Percentiles rank a stretch among this genome's conserved stretches.
Evolutionary conservation across 2,797 vertebrate genomes (phyloP).

Genomic region (Heterohyrax brucei): DNA sequence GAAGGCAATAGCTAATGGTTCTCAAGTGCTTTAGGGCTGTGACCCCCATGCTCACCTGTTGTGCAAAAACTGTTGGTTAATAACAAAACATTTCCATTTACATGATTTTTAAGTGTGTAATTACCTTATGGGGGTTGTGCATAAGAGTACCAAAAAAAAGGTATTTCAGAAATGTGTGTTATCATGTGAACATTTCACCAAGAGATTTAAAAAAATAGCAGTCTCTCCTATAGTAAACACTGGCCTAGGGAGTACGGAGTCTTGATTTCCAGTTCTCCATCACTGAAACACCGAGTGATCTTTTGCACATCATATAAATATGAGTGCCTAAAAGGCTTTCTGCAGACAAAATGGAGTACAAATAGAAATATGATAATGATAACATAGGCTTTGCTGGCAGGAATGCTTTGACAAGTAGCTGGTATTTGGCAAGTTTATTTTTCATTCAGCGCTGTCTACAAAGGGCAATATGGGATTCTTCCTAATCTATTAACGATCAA

Average conservation of each 20-base stretch:
- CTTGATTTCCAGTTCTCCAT: slow-evolving; percentile 32
- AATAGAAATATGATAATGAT: slow-evolving; percentile 52
- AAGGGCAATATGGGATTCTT: slow-evolving; percentile 23
- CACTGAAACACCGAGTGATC: slow-evolving; percentile 1
- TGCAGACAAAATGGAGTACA: slow-evolving; percentile 4
- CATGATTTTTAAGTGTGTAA: neutral
- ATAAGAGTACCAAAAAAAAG: slow-evolving; percentile 38
- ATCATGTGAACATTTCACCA: slow-evolving; percentile 4
- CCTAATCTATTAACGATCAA: slow-evolving; percentile 68
- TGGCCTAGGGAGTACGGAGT: neutral
- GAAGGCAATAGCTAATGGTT: neutral
- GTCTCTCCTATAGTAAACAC: neutral
- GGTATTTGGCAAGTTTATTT: slow-evolving; percentile 64
- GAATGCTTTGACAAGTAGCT: slow-evolving; percentile 58
- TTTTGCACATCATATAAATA: neutral
- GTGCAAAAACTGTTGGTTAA: slow-evolving; percentile 10
- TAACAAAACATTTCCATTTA: slow-evolving; percentile 14
- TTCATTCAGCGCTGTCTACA: slow-evolving; percentile 62
- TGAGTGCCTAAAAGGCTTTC: slow-evolving; percentile 41
- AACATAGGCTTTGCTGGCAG: neutral
- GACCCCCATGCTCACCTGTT: slow-evolving; percentile 26
- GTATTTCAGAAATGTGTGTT: neutral
- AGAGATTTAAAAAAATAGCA: neutral
- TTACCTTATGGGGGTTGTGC: neutral
- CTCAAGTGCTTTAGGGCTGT: neutral